Percentiles rank a stretch among this genome's conserved stretches.
These are phyloP conservation scores for Platyura marginata DNA, from an alignment of 1,140 invertebrate species.

Conservation along the genomic window DNA sequence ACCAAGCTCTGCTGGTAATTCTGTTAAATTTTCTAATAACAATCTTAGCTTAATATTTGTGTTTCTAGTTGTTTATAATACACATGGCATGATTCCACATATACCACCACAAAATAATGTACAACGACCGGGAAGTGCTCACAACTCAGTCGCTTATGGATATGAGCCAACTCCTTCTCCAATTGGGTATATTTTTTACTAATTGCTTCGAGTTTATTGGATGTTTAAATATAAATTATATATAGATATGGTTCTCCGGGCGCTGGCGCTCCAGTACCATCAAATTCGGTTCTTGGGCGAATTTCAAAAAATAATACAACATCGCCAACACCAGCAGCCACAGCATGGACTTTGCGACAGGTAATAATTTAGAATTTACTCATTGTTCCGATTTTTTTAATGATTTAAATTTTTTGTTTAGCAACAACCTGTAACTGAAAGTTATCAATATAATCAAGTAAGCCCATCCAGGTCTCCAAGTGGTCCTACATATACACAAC, in stretches of 20 bases:
- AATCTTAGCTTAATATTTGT: constrained; percentile 2
- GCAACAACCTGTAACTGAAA: constrained; percentile 32
- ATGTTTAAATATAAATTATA: background rate
- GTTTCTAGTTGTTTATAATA: constrained; percentile 13
- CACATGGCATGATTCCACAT: constrained; percentile 14
- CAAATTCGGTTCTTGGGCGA: too few relatives aligned
- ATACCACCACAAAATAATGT: constrained; percentile 22
- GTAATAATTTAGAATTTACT: too few relatives aligned
- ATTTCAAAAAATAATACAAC: constrained; percentile 45
- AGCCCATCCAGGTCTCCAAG: constrained; percentile 62
- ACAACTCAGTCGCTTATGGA: constrained; percentile 36
- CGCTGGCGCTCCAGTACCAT: constrained; percentile 22
- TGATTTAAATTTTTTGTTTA: background rate
- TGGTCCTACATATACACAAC: constrained; percentile 71
- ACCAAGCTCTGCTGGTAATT: constrained; percentile 8
- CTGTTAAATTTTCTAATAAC: too few relatives aligned
- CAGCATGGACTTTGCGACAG: constrained; percentile 35
- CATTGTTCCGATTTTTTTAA: background rate
- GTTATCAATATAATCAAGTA: constrained; percentile 58
- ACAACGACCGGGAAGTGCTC: constrained; percentile 41
- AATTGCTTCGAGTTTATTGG: too few relatives aligned
- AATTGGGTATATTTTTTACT: constrained; percentile 37
- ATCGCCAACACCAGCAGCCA: constrained; percentile 43
- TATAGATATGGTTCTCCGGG: constrained; percentile 15
- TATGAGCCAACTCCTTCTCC: constrained; percentile 53